A percentile compares a stretch with the other conserved stretches of the same genome.
Conservation (phyloP, 1,140 invertebrate species). For the Dinoponera quadriceps region DNA sequence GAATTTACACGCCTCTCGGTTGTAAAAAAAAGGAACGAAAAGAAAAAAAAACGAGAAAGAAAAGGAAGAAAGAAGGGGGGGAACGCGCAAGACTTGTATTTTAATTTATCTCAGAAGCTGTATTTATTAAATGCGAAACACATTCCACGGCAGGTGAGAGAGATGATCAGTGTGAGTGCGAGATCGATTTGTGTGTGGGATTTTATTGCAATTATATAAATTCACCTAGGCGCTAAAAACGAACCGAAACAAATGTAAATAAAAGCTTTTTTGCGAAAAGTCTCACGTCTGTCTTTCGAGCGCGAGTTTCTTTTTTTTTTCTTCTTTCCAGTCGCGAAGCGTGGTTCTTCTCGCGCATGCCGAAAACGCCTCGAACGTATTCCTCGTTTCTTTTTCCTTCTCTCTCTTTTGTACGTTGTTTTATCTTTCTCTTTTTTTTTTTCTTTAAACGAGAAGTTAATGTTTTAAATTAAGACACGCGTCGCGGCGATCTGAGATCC, state of each 20-base stretch:
- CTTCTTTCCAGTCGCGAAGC: no score
- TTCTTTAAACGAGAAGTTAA: no score
- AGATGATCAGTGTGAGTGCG: constrained; percentile 63
- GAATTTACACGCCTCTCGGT: constrained; percentile 59
- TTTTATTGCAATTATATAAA: constrained; percentile 76
- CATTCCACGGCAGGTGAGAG: constrained; percentile 68
- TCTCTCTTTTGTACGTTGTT: no score
- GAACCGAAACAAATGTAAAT: constrained; percentile 73
- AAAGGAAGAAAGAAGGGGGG: no score
- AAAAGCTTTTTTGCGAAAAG: constrained; percentile 75
- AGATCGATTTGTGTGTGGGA: constrained; percentile 67
- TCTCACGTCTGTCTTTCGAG: constrained; percentile 46
- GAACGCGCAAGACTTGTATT: constrained; percentile 63
- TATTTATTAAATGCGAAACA: constrained; percentile 75
- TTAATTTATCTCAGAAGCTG: constrained; percentile 73
- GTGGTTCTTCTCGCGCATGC: no score
- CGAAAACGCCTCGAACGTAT: no score
- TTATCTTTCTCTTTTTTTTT: no score
- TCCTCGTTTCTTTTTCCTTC: no score
- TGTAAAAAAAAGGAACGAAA: constrained; percentile 70
- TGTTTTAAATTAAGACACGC: no score
- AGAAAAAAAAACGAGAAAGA: no score
- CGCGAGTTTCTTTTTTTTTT: no score
- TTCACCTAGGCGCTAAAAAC: constrained; percentile 70
- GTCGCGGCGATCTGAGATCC: no score